Conservation (phyloP, 2,113 vertebrate species). For the Indicator maculatus region DNA sequence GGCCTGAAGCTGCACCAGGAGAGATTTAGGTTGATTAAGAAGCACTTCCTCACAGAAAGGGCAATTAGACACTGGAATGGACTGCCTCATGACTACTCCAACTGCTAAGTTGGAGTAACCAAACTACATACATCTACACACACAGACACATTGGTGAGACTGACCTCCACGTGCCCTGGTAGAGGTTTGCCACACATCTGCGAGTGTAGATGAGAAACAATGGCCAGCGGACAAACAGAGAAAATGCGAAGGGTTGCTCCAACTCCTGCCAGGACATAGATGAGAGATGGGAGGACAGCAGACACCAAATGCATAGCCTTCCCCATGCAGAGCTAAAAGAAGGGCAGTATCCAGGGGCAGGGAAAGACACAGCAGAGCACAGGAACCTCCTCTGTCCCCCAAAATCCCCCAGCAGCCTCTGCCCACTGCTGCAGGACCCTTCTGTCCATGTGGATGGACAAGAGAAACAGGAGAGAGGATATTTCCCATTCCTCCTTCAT, state of each 20-base stretch:
- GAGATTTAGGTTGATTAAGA: no score
- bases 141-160: neutral
- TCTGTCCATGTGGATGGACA: fast-evolving
- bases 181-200: neutral
- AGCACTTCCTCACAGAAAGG: no score
- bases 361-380: fast-evolving
- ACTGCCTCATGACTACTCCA: fast-evolving
- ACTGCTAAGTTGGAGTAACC: fast-evolving
- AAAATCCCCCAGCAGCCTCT: fast-evolving
- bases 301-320: neutral
- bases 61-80: no score
- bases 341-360: fast-evolving
- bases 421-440: neutral
- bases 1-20: no score
- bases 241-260: neutral
- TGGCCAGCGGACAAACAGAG: neutral
- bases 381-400: neutral
- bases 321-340: fast-evolving
- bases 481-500: neutral
- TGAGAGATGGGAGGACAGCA: neutral
- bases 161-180: fast-evolving
- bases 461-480: neutral
- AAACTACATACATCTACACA: neutral
- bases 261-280: neutral
- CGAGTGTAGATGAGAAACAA: fast-evolving